Evolutionary conservation across 2,888 invertebrate genomes (phyloP), one percentile per base, ranked within the genome.

Genomic region (Xestobium rufovillosum): DNA sequence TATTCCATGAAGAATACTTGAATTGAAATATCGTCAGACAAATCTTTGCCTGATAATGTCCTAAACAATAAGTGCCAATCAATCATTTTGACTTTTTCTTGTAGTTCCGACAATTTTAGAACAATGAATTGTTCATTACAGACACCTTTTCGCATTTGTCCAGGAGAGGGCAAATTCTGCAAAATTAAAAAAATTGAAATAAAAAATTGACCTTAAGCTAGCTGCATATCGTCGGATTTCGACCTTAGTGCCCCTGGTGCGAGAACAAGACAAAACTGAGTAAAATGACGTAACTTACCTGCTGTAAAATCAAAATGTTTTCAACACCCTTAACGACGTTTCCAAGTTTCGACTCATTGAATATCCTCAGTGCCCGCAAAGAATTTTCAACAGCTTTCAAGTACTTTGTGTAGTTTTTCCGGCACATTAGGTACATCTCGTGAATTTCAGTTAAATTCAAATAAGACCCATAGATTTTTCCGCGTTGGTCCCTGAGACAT

Each of bases 21-120:
- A 16, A 56, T 44, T 4, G 31, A 4, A 14, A 46, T 44, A 10
- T 47, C 36, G 2, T 41, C 36, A 4, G 28, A 12, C 3, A 53
- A 26, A 26, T 39, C 28, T 17, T 42, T 34, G 1, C 48, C 47
- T 1, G 47, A 49, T 32, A 56, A 15, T 8, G 36, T 44, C 34
- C 41, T 28, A 23, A 56, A 51, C n/a, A 56, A 34, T 14, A 30
- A 31, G 14, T 42, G 40, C 56, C 56, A 56, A 4, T 55, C 14
- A 2, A 56, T 26, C 10, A 42, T 31, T 0, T 46, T 39, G 36
- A 43, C 51, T 8, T 48, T 35, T 2, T 23, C n/a, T 38, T 52
- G 39, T 25, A 56, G 36, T 13, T 52, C 47, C 1, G 39, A 34
- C 4, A 54, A 36, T 38, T 36, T 45, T 14, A n/a, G n/a, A n/a